Evolutionary conservation across 2,888 invertebrate genomes (phyloP).

Genomic region (Brenthis ino): DNA sequence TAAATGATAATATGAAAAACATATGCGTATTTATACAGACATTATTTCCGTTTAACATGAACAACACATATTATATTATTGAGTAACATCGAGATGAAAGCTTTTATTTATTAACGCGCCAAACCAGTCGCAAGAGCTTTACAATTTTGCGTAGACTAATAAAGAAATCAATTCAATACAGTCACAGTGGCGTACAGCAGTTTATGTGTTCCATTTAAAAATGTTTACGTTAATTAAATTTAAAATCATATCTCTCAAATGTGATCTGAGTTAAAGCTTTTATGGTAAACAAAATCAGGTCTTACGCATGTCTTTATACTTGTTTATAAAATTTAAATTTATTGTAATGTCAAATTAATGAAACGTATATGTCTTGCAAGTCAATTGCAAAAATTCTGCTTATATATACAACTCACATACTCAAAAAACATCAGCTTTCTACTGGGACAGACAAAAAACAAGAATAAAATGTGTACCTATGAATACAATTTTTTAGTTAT

Average conservation of each 20-base stretch:
- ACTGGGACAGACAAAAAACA: too few relatives aligned
- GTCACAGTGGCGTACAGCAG: slow-evolving; percentile 13
- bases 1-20: neutral
- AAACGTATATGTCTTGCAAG: neutral
- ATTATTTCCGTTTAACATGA: slow-evolving; percentile 19
- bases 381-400: too few relatives aligned
- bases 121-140: slow-evolving; percentile 29
- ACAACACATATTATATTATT: slow-evolving; percentile 22
- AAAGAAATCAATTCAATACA: slow-evolving; percentile 34
- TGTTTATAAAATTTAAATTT: slow-evolving; percentile 5
- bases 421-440: too few relatives aligned
- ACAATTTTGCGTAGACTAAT: slow-evolving; percentile 32
- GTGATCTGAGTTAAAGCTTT: slow-evolving; percentile 10
- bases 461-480: too few relatives aligned
- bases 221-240: slow-evolving; percentile 30
- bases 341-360: slow-evolving; percentile 2
- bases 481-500: too few relatives aligned
- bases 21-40: slow-evolving; percentile 12
- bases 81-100: slow-evolving; percentile 14
- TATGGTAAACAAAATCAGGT: slow-evolving; percentile 16
- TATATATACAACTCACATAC: too few relatives aligned
- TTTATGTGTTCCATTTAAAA: slow-evolving; percentile 26
- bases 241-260: slow-evolving; percentile 10
- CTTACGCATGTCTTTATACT: neutral
- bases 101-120: slow-evolving; percentile 30